Percentiles rank a stretch among this genome's conserved stretches.
Evolutionary conservation across 2,113 vertebrate species (phyloP).

Genomic region (Clarias macrocephalus): DNA sequence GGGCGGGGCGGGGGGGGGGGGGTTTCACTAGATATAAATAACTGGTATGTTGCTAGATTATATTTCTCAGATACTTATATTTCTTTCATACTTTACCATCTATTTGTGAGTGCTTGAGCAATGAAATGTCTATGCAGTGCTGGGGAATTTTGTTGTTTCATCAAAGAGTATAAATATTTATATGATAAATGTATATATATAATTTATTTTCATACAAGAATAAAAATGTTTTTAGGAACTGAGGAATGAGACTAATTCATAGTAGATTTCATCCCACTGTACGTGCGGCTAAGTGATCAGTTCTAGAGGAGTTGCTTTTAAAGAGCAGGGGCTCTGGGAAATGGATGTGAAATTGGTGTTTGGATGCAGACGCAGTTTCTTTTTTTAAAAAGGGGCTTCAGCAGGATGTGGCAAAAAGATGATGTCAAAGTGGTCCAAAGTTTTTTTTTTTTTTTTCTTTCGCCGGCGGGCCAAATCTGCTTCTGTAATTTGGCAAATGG

Average conservation of each 20-base stretch:
- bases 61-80: not conserved
- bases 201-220: not conserved
- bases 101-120: not conserved
- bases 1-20: too few relatives aligned
- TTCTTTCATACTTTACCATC: not conserved
- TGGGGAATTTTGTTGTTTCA: not conserved
- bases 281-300: not conserved
- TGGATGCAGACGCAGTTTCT: not conserved
- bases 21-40: not conserved
- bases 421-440: constrained; percentile 14
- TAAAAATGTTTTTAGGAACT: not conserved
- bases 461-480: constrained; percentile 34
- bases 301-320: not conserved
- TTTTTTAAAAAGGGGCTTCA: constrained; percentile 17
- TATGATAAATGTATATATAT: not conserved
- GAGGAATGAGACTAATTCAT: not conserved
- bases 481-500: constrained; percentile 49
- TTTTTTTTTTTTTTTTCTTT: constrained; percentile 2
- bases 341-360: not conserved
- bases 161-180: not conserved
- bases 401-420: not conserved
- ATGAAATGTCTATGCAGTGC: not conserved
- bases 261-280: not conserved
- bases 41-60: not conserved
- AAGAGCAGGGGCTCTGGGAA: not conserved